These are phyloP conservation scores for Todus mexicanus DNA, from an alignment of 2,797 vertebrate species.

Conservation along the genomic window DNA sequence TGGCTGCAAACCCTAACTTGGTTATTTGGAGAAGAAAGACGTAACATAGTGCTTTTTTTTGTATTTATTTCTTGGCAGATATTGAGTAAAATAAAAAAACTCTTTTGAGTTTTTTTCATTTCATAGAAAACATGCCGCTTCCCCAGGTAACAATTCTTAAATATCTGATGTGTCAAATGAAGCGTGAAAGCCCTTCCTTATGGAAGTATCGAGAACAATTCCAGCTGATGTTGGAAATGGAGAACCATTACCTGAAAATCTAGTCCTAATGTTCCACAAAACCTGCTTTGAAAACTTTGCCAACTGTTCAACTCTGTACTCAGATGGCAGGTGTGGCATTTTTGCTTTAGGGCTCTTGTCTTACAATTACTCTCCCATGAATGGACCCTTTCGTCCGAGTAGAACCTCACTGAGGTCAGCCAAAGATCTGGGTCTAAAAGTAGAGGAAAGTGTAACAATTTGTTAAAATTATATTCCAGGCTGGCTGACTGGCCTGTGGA, in stretches of 20 bases:
- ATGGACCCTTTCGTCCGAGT: accelerated
- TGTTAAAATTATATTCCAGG: neutral
- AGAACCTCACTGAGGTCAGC: neutral
- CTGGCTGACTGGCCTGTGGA: neutral
- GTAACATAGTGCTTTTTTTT: neutral
- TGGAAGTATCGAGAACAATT: neutral
- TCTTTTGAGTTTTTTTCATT: neutral
- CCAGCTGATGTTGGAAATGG: neutral
- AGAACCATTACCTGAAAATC: neutral
- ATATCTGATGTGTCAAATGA: neutral
- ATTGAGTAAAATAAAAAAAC: neutral
- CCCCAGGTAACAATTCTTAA: neutral
- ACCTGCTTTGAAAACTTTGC: neutral
- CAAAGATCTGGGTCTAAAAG: neutral
- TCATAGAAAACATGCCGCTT: neutral
- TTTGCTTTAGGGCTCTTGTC: neutral
- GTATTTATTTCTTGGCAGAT: neutral
- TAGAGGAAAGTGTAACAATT: neutral
- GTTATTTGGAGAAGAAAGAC: slow-evolving; percentile 27
- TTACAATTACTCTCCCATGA: neutral
- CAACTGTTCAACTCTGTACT: neutral
- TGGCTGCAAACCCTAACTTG: slow-evolving; percentile 21
- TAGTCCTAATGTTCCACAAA: neutral
- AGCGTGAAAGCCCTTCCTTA: neutral
- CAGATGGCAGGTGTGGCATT: neutral